Base-by-base conservation (phyloP, 2,797 vertebrate genomes). In the Hoplostethus atlanticus region DNA sequence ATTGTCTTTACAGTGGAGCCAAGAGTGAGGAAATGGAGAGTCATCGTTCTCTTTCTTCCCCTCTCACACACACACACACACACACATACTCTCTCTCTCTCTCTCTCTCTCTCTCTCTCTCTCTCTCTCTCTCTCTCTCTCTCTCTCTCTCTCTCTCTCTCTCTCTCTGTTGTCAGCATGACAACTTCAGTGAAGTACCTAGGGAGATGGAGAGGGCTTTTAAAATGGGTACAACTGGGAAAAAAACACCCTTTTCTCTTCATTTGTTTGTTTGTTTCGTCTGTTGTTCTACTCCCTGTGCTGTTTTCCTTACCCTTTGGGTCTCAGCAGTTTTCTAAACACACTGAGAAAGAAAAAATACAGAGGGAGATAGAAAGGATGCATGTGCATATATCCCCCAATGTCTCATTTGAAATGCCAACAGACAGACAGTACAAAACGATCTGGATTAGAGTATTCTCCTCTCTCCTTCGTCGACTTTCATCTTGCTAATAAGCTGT, bases 351-450 rank as follows among this genome's bases (percentile, higher is more conserved):
- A 77, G 70, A 78, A 64, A 21, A 50, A 13, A 60, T 42, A 64
- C 30, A 3, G 30, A 65, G 51, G 31, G 56, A 69, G 76, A 64
- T 66, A 78, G 57, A 64, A 13, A 50, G 44, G 48, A 82, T 75
- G 74, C 72, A 82, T 70, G 79, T 34, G 56, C 65, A 65, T 81
- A 61, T 84, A 83, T 83, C 82, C 89, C 83, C 88, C 54, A 74
- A 91, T 79, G 91, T 89, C 91, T 91, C 84, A 87, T 94, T 93
- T 92, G 87, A 80, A 86, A 75, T 61, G 81, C 77, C 84, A 84
- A 80, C 84, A 83, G 81, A 83, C 80, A 84, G 85, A 76, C 76
- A n/a, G 75, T 76, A 90, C 84, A 90, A 88, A 89, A 89, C 69
- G 68, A 81, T 89, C 30, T 71, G 88, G 87, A 91, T 93, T 87